Conservation (phyloP, 2,113 vertebrate species). For the Mixornis gularis region DNA sequence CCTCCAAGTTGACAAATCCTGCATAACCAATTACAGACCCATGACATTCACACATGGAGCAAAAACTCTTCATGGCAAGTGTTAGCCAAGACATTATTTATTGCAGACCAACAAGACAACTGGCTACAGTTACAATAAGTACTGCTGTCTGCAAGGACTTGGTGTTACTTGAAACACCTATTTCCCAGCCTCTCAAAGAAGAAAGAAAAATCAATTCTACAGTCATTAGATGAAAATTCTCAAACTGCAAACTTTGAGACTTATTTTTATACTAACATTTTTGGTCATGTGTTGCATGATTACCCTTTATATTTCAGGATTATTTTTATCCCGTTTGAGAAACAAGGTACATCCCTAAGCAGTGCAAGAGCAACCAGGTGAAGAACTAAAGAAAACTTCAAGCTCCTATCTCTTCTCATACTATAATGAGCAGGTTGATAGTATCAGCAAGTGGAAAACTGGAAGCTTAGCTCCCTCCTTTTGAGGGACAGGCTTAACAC, state of each 20-base stretch:
- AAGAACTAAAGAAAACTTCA: constrained; percentile 3
- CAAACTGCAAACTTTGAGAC: not conserved
- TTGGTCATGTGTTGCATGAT: not conserved
- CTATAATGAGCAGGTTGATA: not conserved
- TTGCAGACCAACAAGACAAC: not conserved
- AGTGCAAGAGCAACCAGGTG: not conserved
- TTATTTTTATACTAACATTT: constrained; percentile 22
- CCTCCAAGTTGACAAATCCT: not conserved
- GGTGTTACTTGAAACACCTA: not conserved
- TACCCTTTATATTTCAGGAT: not conserved
- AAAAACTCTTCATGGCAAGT: not conserved
- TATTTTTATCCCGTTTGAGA: not conserved
- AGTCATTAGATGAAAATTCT: constrained; percentile 5
- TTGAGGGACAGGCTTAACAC: not conserved
- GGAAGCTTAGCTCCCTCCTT: not conserved
- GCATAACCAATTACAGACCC: not conserved
- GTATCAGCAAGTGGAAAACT: not conserved
- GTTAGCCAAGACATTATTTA: not conserved
- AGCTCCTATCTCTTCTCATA: not conserved
- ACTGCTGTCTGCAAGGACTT: not conserved
- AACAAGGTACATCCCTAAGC: not conserved
- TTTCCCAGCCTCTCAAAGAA: not conserved
- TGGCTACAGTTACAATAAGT: not conserved
- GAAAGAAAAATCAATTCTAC: not conserved
- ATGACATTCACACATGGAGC: not conserved